Evolutionary conservation across 1,140 invertebrate genomes (phyloP).

Genomic region (Arion vulgaris): DNA sequence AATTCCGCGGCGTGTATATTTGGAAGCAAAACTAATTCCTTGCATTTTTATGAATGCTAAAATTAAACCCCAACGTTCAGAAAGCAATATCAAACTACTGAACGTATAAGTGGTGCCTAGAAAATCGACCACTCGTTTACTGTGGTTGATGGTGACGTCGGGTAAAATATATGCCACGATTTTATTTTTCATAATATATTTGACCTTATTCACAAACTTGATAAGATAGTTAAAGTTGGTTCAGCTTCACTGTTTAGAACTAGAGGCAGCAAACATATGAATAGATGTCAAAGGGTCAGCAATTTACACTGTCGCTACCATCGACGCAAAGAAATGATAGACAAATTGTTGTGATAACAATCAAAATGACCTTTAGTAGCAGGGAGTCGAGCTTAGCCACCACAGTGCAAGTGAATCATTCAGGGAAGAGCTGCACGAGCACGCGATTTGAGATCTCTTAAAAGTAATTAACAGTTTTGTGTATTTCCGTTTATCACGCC

Average conservation of each 20-base stretch:
- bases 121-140: too few relatives aligned
- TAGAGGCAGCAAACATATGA: background rate
- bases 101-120: too few relatives aligned
- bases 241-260: background rate
- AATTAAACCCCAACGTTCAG: too few relatives aligned
- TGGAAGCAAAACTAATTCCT: too few relatives aligned
- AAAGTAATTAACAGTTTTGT: background rate
- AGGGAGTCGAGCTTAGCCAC: background rate
- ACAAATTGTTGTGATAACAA: background rate
- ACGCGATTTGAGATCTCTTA: background rate
- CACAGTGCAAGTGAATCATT: background rate
- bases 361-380: background rate
- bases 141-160: too few relatives aligned
- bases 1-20: too few relatives aligned
- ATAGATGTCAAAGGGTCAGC: background rate
- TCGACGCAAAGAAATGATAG: background rate
- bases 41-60: too few relatives aligned
- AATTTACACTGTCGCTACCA: background rate
- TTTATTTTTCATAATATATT: too few relatives aligned
- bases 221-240: background rate
- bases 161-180: too few relatives aligned
- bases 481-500: background rate
- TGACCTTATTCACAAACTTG: background rate
- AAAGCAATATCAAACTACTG: too few relatives aligned
- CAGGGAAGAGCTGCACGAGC: background rate